Conservation (phyloP, 2,113 vertebrate genomes). For the Nycticorax nycticorax region DNA sequence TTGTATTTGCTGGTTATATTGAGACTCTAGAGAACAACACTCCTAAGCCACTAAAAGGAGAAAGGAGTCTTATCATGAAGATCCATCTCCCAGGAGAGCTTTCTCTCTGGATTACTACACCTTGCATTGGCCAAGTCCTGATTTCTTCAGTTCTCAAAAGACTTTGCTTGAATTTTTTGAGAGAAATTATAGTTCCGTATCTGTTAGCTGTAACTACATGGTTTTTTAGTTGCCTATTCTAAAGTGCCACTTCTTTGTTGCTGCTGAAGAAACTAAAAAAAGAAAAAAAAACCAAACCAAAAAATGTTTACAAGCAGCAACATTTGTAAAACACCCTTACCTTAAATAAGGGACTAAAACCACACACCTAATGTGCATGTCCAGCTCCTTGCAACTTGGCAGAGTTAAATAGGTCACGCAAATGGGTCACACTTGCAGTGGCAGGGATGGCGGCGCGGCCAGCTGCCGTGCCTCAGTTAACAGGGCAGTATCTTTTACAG, state of each 20-base stretch:
- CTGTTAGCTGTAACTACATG: not conserved
- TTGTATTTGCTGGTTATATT: not conserved
- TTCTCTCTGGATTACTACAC: not conserved
- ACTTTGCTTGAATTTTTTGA: not conserved
- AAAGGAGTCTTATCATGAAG: not conserved
- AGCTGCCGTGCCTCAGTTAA: not conserved
- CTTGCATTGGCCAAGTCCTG: not conserved
- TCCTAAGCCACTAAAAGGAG: not conserved
- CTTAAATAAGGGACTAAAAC: not conserved
- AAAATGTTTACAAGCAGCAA: not conserved
- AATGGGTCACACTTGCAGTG: not conserved
- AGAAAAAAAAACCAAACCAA: not conserved
- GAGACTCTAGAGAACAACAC: not conserved
- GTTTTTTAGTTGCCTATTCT: not conserved
- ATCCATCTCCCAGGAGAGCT: not conserved
- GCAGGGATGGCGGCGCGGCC: not conserved
- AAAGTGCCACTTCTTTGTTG: not conserved
- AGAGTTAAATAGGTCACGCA: conserved; percentile 18
- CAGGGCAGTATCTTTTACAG: not conserved
- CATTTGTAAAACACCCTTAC: not conserved
- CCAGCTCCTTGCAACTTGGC: not conserved
- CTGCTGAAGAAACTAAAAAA: not conserved
- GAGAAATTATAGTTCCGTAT: not conserved
- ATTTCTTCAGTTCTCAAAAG: not conserved
- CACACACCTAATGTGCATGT: not conserved